Evolutionary conservation across 2,888 invertebrate genomes (phyloP).

Genomic region (Xestia ashworthii): DNA sequence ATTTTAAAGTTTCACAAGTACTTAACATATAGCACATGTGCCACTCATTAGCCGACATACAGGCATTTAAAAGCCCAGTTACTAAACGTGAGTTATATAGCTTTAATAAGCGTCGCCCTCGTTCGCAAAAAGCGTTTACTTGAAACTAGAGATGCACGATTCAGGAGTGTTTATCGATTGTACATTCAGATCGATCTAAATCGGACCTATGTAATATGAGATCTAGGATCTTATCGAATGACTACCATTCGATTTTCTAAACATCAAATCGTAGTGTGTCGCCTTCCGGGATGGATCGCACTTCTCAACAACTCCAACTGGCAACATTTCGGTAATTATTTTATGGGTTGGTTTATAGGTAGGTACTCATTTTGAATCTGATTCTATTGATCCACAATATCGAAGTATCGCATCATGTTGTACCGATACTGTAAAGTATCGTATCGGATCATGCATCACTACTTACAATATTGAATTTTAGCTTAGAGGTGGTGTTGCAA

Average conservation of each 20-base stretch:
- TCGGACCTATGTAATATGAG: background rate
- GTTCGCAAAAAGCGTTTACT: constrained; percentile 34
- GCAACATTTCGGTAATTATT: background rate
- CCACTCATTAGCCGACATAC: constrained; percentile 23
- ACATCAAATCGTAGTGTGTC: background rate
- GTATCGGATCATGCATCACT: background rate
- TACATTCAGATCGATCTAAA: background rate
- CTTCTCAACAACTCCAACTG: background rate
- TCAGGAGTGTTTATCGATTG: background rate
- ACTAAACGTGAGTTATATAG: constrained; percentile 12
- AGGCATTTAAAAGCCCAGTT: constrained; percentile 16
- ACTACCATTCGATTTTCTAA: background rate
- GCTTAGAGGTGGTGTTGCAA: constrained; percentile 43
- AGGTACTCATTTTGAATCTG: background rate
- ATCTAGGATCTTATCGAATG: background rate
- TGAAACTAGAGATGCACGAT: background rate
- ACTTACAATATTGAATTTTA: constrained; percentile 42
- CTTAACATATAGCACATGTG: background rate
- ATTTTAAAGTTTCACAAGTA: constrained; percentile 20
- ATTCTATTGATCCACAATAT: background rate
- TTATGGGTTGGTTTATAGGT: too few species aligned
- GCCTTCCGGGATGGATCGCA: background rate
- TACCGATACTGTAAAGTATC: background rate
- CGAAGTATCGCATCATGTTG: background rate
- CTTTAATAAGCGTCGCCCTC: constrained; percentile 39